Percentiles rank a stretch among this genome's conserved stretches.
These are phyloP conservation scores for Thelohanellus kitauei DNA, from an alignment of 30 jellyfish, hydroid and myxozoan species.

Conservation along the genomic window DNA sequence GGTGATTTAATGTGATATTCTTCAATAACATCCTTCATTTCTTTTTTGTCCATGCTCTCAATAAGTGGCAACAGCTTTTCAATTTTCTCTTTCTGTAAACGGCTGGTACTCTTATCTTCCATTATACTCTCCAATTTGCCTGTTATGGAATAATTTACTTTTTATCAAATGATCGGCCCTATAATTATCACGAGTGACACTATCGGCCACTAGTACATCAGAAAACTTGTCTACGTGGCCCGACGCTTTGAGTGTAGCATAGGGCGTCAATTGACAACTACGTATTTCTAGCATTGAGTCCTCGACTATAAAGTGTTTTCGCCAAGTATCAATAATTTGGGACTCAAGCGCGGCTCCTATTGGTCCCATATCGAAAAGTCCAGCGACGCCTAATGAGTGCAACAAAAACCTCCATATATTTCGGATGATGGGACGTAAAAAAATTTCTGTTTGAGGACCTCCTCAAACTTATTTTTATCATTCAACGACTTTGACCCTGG, in stretches of 20 bases:
- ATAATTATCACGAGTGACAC: conserved; percentile 55
- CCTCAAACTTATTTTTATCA: conserved; percentile 76
- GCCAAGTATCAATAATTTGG: conserved; percentile 41
- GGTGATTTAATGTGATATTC: conserved; percentile 68
- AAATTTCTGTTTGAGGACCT: conserved; percentile 38
- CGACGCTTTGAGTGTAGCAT: conserved; percentile 66
- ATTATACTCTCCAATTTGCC: not conserved
- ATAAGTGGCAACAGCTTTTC: not conserved
- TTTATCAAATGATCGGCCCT: conserved; percentile 80
- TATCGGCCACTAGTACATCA: conserved; percentile 62
- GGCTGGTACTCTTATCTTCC: not conserved
- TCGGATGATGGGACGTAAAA: conserved; percentile 89
- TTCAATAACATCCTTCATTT: conserved; percentile 34
- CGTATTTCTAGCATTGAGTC: conserved; percentile 68
- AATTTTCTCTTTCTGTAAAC: not conserved
- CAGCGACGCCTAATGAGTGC: conserved; percentile 56
- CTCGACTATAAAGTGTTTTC: conserved; percentile 69
- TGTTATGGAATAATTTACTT: conserved; percentile 9
- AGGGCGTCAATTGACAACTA: conserved; percentile 81
- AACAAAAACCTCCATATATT: conserved; percentile 61
- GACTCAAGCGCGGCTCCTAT: conserved; percentile 98
- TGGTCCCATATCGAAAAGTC: conserved; percentile 90
- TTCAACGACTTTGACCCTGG: too few species aligned
- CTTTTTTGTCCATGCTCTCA: conserved; percentile 40
- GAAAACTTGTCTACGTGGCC: conserved; percentile 86